Evolutionary conservation across 64 coral and sea anemone genomes (phyloP).

Genomic region (Montipora cactus): DNA sequence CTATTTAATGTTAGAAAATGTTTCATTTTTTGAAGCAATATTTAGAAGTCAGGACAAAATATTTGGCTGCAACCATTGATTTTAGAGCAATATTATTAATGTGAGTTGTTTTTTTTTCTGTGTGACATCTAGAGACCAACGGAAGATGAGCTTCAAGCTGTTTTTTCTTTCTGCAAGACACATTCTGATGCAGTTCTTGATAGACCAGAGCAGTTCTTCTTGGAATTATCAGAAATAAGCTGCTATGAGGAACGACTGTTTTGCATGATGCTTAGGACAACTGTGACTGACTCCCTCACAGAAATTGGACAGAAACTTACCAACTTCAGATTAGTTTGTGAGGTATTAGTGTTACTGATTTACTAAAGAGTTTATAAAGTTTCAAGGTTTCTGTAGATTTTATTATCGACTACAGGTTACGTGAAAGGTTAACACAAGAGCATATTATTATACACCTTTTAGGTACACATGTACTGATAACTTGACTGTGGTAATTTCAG

Average conservation of each 20-base stretch:
- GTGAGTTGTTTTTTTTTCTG: not conserved
- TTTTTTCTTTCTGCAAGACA: conserved; percentile 69
- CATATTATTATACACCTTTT: no score
- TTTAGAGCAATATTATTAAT: not conserved
- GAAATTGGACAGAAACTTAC: conserved; percentile 91
- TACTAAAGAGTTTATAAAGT: not conserved
- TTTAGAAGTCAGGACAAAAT: no score
- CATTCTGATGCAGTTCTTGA: conserved; percentile 80
- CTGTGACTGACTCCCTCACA: conserved; percentile 72
- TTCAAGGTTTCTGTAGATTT: not conserved
- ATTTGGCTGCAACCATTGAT: no score
- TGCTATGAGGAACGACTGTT: conserved; percentile 92
- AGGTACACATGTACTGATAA: no score
- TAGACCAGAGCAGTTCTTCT: conserved; percentile 86
- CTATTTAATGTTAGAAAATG: no score
- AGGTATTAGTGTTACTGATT: conserved; percentile 48
- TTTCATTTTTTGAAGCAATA: no score
- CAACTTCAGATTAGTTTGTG: conserved; percentile 92
- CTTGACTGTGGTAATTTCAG: no score
- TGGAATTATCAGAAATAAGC: conserved; percentile 81
- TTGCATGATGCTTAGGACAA: conserved; percentile 81
- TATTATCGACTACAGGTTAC: no score
- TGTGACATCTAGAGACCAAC: conserved; percentile 66
- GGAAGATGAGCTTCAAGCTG: conserved; percentile 80
- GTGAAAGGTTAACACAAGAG: no score